Conservation (phyloP, 2,113 vertebrate species). For the Mustela lutreola region DNA sequence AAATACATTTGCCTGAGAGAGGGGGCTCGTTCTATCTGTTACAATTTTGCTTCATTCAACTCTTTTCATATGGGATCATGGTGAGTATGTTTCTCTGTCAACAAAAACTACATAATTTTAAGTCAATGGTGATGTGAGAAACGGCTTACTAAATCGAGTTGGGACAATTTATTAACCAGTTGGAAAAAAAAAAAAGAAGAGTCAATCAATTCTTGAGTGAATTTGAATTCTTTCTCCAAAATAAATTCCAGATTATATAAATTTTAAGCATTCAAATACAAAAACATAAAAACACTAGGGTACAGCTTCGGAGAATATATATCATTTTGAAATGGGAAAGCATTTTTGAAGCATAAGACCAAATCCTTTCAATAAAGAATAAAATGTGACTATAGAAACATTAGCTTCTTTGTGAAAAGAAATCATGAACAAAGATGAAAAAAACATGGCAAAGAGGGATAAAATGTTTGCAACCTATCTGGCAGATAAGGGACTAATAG, state of each 20-base stretch:
- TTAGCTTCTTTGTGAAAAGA: neutral
- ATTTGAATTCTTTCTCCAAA: neutral
- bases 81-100: neutral
- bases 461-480: neutral
- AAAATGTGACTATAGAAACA: neutral
- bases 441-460: neutral
- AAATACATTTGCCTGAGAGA: neutral
- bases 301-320: neutral
- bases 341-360: neutral
- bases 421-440: neutral
- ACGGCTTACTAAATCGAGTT: neutral
- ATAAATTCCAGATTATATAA: neutral
- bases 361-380: neutral
- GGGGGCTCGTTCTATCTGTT: neutral
- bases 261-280: neutral
- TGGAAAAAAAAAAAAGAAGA: neutral
- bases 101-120: neutral
- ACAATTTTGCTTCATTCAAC: neutral
- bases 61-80: neutral
- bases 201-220: neutral
- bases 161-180: neutral
- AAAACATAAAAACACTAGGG: neutral
- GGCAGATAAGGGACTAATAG: neutral
- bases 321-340: neutral
- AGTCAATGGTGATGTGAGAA: neutral